Conservation (phyloP, 1,140 invertebrate genomes). For the Amyelois transitella region DNA sequence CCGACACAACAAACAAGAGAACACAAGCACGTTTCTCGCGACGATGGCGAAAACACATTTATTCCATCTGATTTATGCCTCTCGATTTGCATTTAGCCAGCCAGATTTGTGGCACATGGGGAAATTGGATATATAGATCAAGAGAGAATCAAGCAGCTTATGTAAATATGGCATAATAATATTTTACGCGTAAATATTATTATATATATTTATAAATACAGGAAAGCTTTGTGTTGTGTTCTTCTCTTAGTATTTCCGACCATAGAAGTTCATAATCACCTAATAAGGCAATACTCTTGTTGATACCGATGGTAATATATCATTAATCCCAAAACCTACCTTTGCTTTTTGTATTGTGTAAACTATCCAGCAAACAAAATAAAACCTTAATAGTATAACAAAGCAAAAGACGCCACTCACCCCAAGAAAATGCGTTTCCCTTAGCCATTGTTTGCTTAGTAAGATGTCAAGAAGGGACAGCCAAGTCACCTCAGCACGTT, state of each 20-base stretch:
- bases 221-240: too few relatives aligned
- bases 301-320: too few relatives aligned
- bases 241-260: too few relatives aligned
- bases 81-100: slow-evolving; percentile 10
- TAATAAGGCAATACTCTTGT: too few relatives aligned
- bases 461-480: not conserved
- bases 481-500: not conserved
- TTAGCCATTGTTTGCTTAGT: not conserved
- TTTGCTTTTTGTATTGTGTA: not conserved
- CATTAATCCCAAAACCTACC: too few relatives aligned
- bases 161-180: too few relatives aligned
- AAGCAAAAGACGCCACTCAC: not conserved
- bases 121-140: slow-evolving; percentile 11
- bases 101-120: not conserved
- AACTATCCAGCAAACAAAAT: not conserved
- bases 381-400: not conserved
- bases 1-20: not conserved
- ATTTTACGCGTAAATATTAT: too few relatives aligned
- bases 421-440: not conserved
- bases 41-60: slow-evolving; percentile 3
- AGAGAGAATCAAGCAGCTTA: too few relatives aligned
- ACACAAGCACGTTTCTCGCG: not conserved
- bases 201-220: too few relatives aligned
- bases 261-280: too few relatives aligned
- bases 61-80: slow-evolving; percentile 10